Conservation (phyloP, 2,888 invertebrate species). For the Hemistola chrysoprasaria region DNA sequence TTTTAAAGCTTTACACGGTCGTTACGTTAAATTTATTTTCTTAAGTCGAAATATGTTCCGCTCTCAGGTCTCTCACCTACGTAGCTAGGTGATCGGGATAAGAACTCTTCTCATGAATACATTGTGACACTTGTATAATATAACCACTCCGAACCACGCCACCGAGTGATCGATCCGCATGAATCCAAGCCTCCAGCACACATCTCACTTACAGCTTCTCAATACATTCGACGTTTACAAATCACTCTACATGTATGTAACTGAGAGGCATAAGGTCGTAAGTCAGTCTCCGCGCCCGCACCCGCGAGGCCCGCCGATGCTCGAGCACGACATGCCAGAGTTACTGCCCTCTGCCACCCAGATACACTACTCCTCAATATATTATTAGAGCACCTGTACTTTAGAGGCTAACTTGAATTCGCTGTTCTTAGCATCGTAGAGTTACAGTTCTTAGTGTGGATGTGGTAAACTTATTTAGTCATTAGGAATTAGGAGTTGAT, state of each 20-base stretch:
- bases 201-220: slow-evolving; percentile 81
- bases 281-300: slow-evolving; percentile 27
- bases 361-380: slow-evolving; percentile 67
- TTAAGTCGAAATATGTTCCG: slow-evolving; percentile 38
- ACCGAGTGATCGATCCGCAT: slow-evolving; percentile 82
- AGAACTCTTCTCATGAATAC: slow-evolving; percentile 63
- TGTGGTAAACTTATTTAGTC: slow-evolving; percentile 69
- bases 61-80: slow-evolving; percentile 39
- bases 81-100: slow-evolving; percentile 52
- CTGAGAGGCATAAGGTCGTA: slow-evolving; percentile 76
- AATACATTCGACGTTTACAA: slow-evolving; percentile 70
- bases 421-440: slow-evolving; percentile 75
- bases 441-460: slow-evolving; percentile 67
- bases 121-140: slow-evolving; percentile 73
- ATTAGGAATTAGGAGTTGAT: slow-evolving; percentile 48
- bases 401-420: slow-evolving; percentile 75
- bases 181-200: slow-evolving; percentile 80
- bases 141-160: slow-evolving; percentile 77
- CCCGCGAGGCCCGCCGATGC: slow-evolving; percentile 26
- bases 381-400: slow-evolving; percentile 73
- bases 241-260: slow-evolving; percentile 71
- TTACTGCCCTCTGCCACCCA: slow-evolving; percentile 76
- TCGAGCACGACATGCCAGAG: slow-evolving; percentile 41
- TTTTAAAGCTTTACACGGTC: slow-evolving; percentile 35
- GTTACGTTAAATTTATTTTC: slow-evolving; percentile 39